phyloP scores from a whole-genome alignment of 2,113 vertebrate genomes.

The Thomomys bottae region DNA sequence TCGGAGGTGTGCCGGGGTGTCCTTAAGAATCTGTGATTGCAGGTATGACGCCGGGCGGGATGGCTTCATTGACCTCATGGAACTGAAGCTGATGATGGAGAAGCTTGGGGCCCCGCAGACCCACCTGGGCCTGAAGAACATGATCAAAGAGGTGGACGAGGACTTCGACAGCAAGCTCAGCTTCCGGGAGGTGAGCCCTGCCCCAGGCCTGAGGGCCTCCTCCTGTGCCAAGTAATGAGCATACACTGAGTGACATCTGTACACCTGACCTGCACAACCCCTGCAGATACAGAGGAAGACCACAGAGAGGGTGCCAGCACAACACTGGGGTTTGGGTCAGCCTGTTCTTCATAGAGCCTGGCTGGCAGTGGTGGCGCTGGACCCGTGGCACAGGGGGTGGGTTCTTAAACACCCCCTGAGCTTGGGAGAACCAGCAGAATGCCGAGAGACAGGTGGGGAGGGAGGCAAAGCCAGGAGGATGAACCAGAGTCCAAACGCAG shows the following conservation, averaged over 20 bases:
- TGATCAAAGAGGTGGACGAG: conserved; percentile 98
- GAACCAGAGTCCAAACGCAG: neutral
- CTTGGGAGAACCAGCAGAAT: neutral
- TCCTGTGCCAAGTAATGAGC: neutral
- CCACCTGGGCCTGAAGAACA: conserved; percentile 95
- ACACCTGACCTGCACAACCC: no score
- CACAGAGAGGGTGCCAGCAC: no score
- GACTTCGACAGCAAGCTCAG: conserved; percentile 96
- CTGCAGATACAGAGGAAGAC: no score
- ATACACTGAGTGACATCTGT: neutral
- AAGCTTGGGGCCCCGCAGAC: conserved; percentile 96
- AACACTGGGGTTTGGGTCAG: no score
- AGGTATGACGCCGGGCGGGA: conserved; percentile 94
- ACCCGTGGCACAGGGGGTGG: no score
- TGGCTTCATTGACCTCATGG: conserved; percentile 96
- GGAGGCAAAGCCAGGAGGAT: rapidly evolving
- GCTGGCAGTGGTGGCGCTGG: no score
- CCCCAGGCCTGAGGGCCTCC: no score
- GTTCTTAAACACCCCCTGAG: neutral
- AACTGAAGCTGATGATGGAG: conserved; percentile 99
- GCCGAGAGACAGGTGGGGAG: neutral
- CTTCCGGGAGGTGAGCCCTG: conserved; percentile 92
- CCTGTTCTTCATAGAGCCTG: no score
- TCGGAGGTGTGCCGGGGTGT: neutral
- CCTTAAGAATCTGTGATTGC: neutral